Evolutionary conservation across 2,888 invertebrate species (phyloP).

Genomic region (Chrysolina haemoptera): DNA sequence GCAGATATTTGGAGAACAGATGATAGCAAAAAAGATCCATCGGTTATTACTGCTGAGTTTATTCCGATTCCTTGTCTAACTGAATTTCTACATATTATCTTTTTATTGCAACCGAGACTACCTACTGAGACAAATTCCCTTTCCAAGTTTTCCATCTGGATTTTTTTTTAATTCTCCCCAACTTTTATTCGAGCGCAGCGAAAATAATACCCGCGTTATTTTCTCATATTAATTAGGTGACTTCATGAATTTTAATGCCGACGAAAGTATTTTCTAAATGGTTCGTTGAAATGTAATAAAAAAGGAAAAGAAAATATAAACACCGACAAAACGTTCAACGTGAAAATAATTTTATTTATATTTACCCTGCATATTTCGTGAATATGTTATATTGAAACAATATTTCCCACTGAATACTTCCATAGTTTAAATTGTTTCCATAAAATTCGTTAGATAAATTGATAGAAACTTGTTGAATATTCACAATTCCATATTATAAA

Average conservation of each 20-base stretch:
- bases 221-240: slow-evolving; percentile 26
- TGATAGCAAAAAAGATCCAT: too few relatives aligned
- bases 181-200: background rate
- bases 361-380: background rate
- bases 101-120: too few relatives aligned
- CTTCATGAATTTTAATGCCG: slow-evolving; percentile 31
- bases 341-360: background rate
- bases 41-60: too few relatives aligned
- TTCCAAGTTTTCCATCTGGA: background rate
- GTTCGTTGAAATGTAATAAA: background rate
- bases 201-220: slow-evolving; percentile 25
- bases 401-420: background rate
- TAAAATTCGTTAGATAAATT: background rate
- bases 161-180: background rate
- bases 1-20: too few relatives aligned
- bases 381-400: background rate
- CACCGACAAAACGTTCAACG: background rate
- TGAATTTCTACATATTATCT: too few relatives aligned
- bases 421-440: background rate
- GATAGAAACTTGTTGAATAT: background rate
- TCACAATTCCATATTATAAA: background rate
- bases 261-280: background rate
- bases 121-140: background rate
- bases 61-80: too few relatives aligned
- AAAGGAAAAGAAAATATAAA: background rate